Evolutionary conservation across 2,888 invertebrate genomes (phyloP), one percentile per base, ranked within the genome.

Genomic region (Allygus modestus): DNA sequence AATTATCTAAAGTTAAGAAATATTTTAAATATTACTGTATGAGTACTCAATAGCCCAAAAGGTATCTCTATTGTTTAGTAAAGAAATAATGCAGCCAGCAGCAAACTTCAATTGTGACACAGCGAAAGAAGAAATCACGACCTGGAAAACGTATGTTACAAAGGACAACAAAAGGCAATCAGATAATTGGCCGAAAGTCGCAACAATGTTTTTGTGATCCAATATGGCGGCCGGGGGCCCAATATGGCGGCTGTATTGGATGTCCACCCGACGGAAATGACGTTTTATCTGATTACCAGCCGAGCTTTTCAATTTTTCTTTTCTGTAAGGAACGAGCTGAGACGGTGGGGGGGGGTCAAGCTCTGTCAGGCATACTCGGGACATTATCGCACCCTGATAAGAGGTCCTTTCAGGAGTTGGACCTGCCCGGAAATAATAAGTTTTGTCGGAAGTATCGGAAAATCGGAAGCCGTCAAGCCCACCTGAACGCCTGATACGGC

Each of bases 221-320:
- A 77, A 77, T 1, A 77, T 77, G 75, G 75, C 75, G 41, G 28
- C 28, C 71, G 5, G 71, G 11, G 33, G 73, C 26, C 61, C 65
- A 82, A 82, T n/a, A 82, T 82, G 82, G 69, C 69, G 69, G 23
- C 51, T 61, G 51, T 81, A 81, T 61, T 82, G 33, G 82, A 82
- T 37, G 28, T 43, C 71, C 71, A 46, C 26, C 20, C 15, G 46
- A 37, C 73, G 84, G 84, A 82, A 85, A 86, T 86, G 85, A 86
- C 85, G 79, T 85, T 84, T 83, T 84, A 86, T 84, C 84, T 65
- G 85, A 85, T 85, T 82, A 84, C 61, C 51, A 51, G 37, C 43
- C 37, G 28, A 51, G 75, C 41, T 46, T 77, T 77, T 73, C 75
- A 77, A 61, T 83, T 83, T 73, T 46, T 46, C 75, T 73, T 58